Conservation (phyloP, 2,113 vertebrate genomes). For the Glaucomys volans region DNA sequence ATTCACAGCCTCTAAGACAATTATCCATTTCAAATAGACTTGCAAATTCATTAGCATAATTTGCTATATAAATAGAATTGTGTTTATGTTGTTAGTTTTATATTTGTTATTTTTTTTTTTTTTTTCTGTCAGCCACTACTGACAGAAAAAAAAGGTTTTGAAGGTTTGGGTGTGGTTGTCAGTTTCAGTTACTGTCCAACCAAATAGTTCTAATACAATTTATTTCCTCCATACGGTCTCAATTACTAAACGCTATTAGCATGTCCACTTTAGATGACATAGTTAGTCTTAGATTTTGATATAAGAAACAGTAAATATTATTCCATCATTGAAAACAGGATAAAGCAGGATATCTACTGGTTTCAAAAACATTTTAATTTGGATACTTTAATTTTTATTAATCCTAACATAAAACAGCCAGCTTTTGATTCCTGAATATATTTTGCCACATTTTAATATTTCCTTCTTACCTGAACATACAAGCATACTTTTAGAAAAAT, state of each 20-base stretch:
- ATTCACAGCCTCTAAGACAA: conserved; percentile 23
- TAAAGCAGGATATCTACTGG: neutral
- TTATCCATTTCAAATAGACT: neutral
- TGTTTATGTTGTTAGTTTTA: neutral
- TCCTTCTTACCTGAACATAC: neutral
- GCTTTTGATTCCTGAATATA: neutral
- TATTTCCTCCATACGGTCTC: neutral
- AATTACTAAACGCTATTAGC: neutral
- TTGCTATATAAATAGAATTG: neutral
- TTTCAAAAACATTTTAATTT: neutral
- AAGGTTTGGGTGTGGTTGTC: neutral
- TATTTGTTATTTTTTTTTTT: neutral
- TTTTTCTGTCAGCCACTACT: neutral
- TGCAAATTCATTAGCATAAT: neutral
- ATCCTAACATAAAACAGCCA: neutral
- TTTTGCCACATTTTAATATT: neutral
- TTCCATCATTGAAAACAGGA: neutral
- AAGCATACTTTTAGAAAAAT: neutral
- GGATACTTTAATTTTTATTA: neutral
- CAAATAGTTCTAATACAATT: neutral
- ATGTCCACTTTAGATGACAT: neutral
- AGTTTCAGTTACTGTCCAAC: neutral
- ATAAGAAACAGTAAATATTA: neutral
- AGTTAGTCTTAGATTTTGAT: neutral
- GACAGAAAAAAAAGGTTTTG: too few species aligned